phyloP scores from a whole-genome alignment of 2,113 vertebrate genomes.

The Microtus oregoni region DNA sequence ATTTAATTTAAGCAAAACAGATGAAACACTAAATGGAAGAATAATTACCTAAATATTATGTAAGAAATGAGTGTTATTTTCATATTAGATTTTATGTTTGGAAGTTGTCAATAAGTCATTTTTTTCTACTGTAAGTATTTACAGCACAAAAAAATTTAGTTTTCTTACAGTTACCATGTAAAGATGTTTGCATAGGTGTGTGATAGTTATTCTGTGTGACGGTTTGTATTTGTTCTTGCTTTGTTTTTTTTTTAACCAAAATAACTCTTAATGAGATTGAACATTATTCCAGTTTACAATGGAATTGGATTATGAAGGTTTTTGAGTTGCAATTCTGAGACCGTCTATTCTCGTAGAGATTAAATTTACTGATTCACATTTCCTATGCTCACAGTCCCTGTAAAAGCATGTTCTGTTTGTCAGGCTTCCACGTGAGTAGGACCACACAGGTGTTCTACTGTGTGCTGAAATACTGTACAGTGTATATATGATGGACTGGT shows the following conservation, averaged over 20 bases:
- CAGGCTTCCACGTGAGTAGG: background rate
- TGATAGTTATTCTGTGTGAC: background rate
- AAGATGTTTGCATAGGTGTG: background rate
- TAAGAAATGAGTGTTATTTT: background rate
- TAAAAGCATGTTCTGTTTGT: background rate
- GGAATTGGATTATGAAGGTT: conserved; percentile 3
- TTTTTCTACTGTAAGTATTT: background rate
- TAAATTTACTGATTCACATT: background rate
- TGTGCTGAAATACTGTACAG: accelerated
- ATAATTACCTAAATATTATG: conserved; percentile 4
- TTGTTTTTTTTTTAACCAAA: background rate
- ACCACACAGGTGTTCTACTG: background rate
- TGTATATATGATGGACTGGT: background rate
- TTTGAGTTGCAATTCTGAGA: conserved; percentile 12
- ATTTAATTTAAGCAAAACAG: background rate
- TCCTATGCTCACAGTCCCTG: conserved; percentile 2
- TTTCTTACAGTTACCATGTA: background rate
- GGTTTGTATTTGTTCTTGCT: background rate
- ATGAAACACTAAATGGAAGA: background rate
- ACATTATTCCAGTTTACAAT: background rate
- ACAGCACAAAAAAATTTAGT: background rate
- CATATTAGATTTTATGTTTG: background rate
- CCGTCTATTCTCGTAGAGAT: background rate
- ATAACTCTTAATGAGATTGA: background rate
- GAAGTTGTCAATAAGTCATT: background rate